Evolutionary conservation across 1,140 invertebrate species (phyloP).

Genomic region (Bombus cullumanus): DNA sequence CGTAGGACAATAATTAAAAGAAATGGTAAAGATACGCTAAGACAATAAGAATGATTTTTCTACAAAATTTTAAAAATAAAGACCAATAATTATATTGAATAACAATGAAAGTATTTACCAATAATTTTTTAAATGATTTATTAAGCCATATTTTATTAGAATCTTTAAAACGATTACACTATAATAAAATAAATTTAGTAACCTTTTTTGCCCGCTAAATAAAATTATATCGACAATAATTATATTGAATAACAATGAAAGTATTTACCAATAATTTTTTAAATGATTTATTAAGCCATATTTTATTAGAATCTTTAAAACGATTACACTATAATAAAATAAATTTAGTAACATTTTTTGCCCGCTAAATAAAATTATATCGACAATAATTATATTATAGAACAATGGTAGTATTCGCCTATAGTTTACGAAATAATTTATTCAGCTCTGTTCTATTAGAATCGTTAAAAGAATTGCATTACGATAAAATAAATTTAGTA

Average conservation of each 20-base stretch:
- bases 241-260: background rate
- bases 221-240: background rate
- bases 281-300: background rate
- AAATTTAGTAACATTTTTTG: background rate
- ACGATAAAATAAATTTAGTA: too few relatives aligned
- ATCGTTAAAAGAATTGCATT: too few relatives aligned
- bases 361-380: background rate
- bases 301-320: background rate
- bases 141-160: background rate
- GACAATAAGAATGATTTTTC: slow-evolving; percentile 26
- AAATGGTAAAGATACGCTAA: background rate
- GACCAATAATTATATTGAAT: background rate
- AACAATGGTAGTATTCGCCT: too few relatives aligned
- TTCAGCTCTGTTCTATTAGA: too few relatives aligned
- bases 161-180: background rate
- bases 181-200: background rate
- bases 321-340: background rate
- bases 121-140: slow-evolving; percentile 1
- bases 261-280: background rate
- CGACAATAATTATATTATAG: background rate
- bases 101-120: background rate
- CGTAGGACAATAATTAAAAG: slow-evolving; percentile 16
- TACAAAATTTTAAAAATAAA: background rate
- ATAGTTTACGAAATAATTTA: too few relatives aligned
- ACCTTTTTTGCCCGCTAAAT: background rate